Base-by-base conservation (phyloP, 1,140 invertebrate species). In the Hypothenemus hampei region DNA sequence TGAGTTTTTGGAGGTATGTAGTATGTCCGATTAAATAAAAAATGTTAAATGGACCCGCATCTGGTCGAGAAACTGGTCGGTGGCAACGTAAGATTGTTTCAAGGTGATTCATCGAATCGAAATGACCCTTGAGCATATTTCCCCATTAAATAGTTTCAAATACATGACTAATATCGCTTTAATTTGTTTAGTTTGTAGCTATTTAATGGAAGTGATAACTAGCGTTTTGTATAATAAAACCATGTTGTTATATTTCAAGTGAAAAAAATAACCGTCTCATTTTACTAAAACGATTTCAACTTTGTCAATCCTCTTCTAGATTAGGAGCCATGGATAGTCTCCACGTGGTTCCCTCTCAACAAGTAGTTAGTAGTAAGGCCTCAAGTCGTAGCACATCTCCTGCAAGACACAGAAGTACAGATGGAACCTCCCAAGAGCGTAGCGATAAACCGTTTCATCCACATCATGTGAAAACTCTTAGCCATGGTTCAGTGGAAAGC, bases 331-430 rank as follows among this genome's bases (percentile, higher is more conserved):
- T 72, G 70, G 70, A 72, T 50, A 72, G 68, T 53, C 55, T 72
- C 62, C 69, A 72, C 54, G 67, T 72, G 20, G 59, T 60, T 26
- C 47, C 60, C 23, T 61, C 66, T 37, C 70, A 69, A 59, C 54
- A 35, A 16, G 35, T 54, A 15, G 60, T 63, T 29, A 62, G 61
- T 49, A 71, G 70, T 50, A 72, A 72, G 59, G 64, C 67, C 15
- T 70, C 70, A 15, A 70, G 69, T 45, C 57, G 70, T 18, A 72
- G 69, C 39, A 57, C 69, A n/a, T 70, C 69, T 4, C 70, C 70
- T 16, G 66, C 65, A 23, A 60, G 69, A 31, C 65, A 64, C 31
- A 57, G 58, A 16, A 60, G 62, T 13, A 44, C 45, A 11, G 31
- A 37, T 3, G 43, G 37, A 10, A 46, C 40, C 15, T 23, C 52